Evolutionary conservation across 2,888 invertebrate genomes (phyloP), one percentile per base, ranked within the genome.

Genomic region (Metacarcinus magister): DNA sequence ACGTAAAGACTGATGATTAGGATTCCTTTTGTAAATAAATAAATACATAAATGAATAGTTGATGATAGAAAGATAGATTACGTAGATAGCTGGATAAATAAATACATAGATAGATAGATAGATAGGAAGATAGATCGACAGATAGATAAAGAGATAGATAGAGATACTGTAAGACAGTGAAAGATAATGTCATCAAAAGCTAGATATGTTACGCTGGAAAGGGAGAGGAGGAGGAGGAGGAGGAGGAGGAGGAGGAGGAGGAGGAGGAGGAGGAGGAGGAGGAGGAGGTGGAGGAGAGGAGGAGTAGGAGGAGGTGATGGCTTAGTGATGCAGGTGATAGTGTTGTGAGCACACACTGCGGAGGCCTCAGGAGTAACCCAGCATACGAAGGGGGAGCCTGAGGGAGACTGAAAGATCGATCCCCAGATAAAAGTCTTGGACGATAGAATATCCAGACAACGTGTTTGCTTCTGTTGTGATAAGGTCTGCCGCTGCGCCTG

Each of bases 391-490:
- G 87, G 39, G 39, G 2, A 10, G 28, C 75, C 28, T 23, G 75
- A 87, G 39, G 39, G 87, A 87, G 87, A 87, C 4, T 5, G 32
- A 87, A 16, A 87, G 87, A 87, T 87, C 87, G 87, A 87, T 87
- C 13, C 39, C 13, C 32, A 16, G 87, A 87, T 87, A 87, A 87
- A 13, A 39, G 3, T 32, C 8, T 10, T 19, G 39, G 87, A 28
- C 39, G 87, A 87, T 87, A 32, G 39, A 87, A 39, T 87, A 87
- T 87, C 16, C 28, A 16, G 87, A 39, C 87, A 87, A 32, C 87
- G 7, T 87, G 87, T 87, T 87, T 87, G 39, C 87, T 87, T 87
- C 39, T 87, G 87, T 32, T 39, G 87, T 87, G 87, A 87, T 87
- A 87, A 87, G 87, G 87, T 87, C 75, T 87, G 39, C 87, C 87